phyloP scores from a whole-genome alignment of 1,140 invertebrate genomes.

The Gerris buenoi region DNA sequence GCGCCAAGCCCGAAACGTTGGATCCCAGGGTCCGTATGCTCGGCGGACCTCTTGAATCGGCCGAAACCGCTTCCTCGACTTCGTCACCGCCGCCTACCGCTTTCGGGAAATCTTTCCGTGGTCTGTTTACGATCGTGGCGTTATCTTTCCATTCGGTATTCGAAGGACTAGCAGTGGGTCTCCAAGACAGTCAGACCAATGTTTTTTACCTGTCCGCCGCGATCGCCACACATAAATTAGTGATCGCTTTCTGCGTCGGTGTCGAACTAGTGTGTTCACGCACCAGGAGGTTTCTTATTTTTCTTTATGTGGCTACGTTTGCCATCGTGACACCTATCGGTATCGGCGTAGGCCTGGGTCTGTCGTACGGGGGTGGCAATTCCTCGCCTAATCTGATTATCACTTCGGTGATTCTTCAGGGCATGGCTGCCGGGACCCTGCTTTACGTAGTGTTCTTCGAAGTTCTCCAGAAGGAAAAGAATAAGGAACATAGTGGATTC shows the following conservation, averaged over 20 bases:
- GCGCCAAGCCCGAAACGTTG: conserved; percentile 15
- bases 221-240: conserved; percentile 57
- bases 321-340: conserved; percentile 55
- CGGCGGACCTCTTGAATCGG: conserved; percentile 15
- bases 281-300: conserved; percentile 37
- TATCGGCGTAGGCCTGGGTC: conserved; percentile 41
- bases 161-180: conserved; percentile 64
- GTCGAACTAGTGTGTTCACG: conserved; percentile 49
- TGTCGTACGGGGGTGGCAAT: conserved; percentile 32
- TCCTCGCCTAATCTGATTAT: conserved; percentile 24
- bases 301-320: conserved; percentile 41
- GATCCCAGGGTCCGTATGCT: conserved; percentile 21
- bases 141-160: conserved; percentile 67
- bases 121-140: conserved; percentile 51
- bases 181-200: conserved; percentile 44
- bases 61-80: conserved; percentile 8
- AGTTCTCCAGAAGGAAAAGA: conserved; percentile 60
- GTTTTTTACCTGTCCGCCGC: conserved; percentile 53
- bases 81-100: conserved; percentile 5
- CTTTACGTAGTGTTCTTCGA: conserved; percentile 86
- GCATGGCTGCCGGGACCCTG: conserved; percentile 70
- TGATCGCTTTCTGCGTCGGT: conserved; percentile 53
- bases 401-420: conserved; percentile 45
- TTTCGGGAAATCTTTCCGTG: conserved; percentile 36
- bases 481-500: conserved; percentile 47